Conservation (phyloP, 2,888 invertebrate genomes). For the Diaphora mendica region DNA sequence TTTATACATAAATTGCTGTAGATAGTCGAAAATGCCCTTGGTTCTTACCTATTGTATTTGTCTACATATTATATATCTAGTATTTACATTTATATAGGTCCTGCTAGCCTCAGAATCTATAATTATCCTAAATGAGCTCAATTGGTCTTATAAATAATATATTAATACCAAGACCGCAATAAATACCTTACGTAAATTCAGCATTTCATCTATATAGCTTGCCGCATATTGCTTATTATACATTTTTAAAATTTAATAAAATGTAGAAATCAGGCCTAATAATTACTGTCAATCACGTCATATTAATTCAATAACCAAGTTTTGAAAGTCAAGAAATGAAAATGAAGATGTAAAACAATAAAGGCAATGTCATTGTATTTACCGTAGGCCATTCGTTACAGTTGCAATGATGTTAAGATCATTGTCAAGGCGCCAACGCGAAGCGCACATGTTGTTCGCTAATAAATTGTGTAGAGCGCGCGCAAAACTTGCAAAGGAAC, state of each 20-base stretch:
- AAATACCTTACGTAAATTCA: background rate
- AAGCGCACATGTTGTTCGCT: slow-evolving; percentile 49
- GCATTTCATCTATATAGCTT: background rate
- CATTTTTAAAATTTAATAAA: no score
- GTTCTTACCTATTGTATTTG: no score
- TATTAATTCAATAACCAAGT: background rate
- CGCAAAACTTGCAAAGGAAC: slow-evolving; percentile 50
- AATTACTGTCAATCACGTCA: background rate
- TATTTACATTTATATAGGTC: no score
- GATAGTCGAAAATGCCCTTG: background rate
- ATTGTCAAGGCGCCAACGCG: slow-evolving; percentile 71
- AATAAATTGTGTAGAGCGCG: slow-evolving; percentile 57
- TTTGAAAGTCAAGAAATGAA: no score
- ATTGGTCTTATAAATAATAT: no score
- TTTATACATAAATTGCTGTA: background rate
- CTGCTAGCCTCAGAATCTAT: no score
- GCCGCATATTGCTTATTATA: no score
- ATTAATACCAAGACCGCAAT: background rate
- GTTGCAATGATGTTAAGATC: slow-evolving; percentile 65
- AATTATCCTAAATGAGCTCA: no score
- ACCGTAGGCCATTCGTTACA: slow-evolving; percentile 47
- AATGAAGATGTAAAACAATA: slow-evolving; percentile 33
- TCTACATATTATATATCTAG: no score
- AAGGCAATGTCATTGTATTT: slow-evolving; percentile 37
- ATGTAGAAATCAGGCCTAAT: background rate